These are phyloP conservation scores for Palaemon carinicauda DNA, from an alignment of 1,140 invertebrate species.

Conservation along the genomic window DNA sequence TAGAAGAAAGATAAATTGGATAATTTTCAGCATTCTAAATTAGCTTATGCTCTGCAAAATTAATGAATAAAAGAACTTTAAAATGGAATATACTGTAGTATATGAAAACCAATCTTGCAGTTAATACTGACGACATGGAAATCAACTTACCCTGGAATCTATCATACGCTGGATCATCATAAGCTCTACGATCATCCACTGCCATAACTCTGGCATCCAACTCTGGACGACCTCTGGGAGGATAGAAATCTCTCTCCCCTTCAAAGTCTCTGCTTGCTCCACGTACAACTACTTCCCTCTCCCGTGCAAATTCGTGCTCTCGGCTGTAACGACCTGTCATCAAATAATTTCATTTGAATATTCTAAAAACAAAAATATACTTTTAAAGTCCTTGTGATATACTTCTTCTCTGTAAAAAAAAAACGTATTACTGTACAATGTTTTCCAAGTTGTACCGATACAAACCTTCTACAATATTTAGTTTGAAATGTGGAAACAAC, in stretches of 20 bases:
- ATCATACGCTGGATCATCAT: slow-evolving; percentile 43
- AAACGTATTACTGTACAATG: not conserved
- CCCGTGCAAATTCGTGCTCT: slow-evolving; percentile 41
- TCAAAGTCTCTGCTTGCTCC: slow-evolving; percentile 25
- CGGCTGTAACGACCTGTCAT: slow-evolving; percentile 24
- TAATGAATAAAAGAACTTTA: no score
- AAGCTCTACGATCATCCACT: slow-evolving; percentile 32
- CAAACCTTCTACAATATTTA: not conserved
- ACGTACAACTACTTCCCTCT: slow-evolving; percentile 38
- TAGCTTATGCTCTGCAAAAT: no score
- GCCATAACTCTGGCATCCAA: slow-evolving; percentile 36
- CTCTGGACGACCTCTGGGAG: slow-evolving; percentile 23
- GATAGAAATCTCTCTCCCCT: slow-evolving; percentile 40
- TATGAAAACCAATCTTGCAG: not conserved
- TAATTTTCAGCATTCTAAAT: no score
- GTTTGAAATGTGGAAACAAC: no score
- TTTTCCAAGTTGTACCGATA: no score
- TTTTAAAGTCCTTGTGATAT: no score
- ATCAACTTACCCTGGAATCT: slow-evolving; percentile 33
- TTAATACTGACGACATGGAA: not conserved
- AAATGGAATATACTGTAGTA: not conserved
- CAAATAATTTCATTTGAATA: no score
- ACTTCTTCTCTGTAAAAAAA: not conserved
- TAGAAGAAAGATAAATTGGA: no score
- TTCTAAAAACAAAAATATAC: no score